Base-by-base conservation (phyloP, 1,140 invertebrate genomes). In the Forficula auricularia region DNA sequence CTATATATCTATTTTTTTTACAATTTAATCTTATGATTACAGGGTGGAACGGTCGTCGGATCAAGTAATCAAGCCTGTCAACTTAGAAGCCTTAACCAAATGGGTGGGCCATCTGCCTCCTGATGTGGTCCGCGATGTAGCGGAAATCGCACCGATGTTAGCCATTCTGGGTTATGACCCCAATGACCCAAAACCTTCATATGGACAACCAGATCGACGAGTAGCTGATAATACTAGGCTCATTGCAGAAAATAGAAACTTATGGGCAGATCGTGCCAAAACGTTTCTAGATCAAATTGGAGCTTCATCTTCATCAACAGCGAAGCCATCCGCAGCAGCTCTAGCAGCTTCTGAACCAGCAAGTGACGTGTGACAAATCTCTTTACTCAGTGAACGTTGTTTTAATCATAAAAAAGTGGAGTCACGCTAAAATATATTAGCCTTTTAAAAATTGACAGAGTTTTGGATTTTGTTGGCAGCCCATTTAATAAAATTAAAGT, bases 51-150 rank as follows among this genome's bases (percentile, higher is more conserved):
- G 91, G 43, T 97, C 92, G 12, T 94, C 90, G 46, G 94, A 98
- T 68, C 94, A 98, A 71, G 92, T 98, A 40, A 89, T 97, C 57
- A 96, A 96, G 60, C 91, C 95, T 4, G 82, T 98, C 10, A 98
- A 98, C 68, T 64, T 91, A 45, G 91, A 98, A 63, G 94, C 94
- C 7, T 64, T 98, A 37, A 79, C 79, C 48, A 96, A 95, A 66
- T 98, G 95, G 95, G 91, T 95, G 30, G 89, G 85, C 30, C 70
- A 82, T 50, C 80, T 97, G 56, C 91, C 91, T 16, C 70, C 75
- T 16, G 89, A 96, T 62, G 89, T 95, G 18, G 73, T 90, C 22
- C 68, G 70, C 47, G 84, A 94, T 57, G 91, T 94, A 86, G 76
- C 80, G 2, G 75, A 79, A 46, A 76, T 94, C 49, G 90, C 90